Evolutionary conservation across 2,888 invertebrate species (phyloP).

Genomic region (Luffia ferchaultella): DNA sequence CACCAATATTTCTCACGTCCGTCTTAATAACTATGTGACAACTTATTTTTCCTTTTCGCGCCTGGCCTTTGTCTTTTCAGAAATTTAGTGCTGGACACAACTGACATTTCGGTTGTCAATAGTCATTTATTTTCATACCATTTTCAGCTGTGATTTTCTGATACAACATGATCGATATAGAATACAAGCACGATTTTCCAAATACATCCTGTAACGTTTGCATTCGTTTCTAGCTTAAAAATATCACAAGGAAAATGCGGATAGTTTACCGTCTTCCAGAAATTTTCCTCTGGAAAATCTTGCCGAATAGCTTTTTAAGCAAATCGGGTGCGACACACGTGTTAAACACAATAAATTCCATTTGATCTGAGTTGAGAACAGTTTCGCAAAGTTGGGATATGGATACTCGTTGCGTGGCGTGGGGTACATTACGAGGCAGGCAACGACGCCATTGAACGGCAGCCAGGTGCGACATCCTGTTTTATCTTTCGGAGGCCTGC

Average conservation of each 20-base stretch:
- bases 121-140: background rate
- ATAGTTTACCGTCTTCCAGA: background rate
- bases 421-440: background rate
- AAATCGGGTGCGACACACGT: background rate
- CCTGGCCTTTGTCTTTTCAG: too few species aligned
- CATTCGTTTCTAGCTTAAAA: too few species aligned
- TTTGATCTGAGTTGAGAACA: slow-evolving; percentile 24
- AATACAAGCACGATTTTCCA: too few species aligned
- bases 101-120: background rate
- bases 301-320: background rate
- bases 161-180: too few species aligned
- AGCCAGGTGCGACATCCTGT: slow-evolving; percentile 11
- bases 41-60: too few species aligned
- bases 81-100: too few species aligned
- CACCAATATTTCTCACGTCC: too few species aligned
- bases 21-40: too few species aligned
- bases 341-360: slow-evolving; percentile 29
- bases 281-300: background rate
- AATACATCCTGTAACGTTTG: too few species aligned
- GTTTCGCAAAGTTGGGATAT: slow-evolving; percentile 25
- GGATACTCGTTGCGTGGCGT: background rate
- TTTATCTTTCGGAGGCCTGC: slow-evolving; percentile 21
- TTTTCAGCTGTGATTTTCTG: background rate
- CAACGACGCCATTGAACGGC: slow-evolving; percentile 1
- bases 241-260: background rate